phyloP scores from a whole-genome alignment of 2,113 vertebrate genomes.

The Otus sunia region DNA sequence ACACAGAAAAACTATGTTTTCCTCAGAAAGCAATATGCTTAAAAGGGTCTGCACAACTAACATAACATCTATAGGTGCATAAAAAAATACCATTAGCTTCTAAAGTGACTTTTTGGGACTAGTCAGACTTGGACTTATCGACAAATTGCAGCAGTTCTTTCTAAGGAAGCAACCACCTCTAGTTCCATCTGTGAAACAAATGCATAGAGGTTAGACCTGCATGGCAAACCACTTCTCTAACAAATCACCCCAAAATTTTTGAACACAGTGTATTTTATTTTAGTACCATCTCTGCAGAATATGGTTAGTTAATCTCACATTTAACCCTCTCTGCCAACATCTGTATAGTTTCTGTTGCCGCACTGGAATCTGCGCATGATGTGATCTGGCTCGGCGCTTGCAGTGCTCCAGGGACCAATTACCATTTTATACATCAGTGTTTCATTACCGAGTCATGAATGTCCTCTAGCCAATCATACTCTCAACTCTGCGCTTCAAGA shows the following conservation, averaged over 20 bases:
- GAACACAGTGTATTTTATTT: neutral
- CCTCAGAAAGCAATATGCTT: neutral
- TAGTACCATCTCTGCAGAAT: neutral
- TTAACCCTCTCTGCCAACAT: slow-evolving; percentile 30
- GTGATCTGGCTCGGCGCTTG: neutral
- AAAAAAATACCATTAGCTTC: neutral
- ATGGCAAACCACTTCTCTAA: neutral
- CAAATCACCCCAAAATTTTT: neutral
- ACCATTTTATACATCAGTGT: slow-evolving; percentile 67
- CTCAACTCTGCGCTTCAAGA: slow-evolving; percentile 17
- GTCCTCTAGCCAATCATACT: slow-evolving; percentile 58
- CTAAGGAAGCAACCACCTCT: neutral
- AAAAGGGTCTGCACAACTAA: neutral
- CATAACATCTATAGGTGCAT: neutral
- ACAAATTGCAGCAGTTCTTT: neutral
- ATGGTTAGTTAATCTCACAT: neutral
- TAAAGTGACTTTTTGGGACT: neutral
- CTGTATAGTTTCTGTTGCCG: slow-evolving; percentile 6
- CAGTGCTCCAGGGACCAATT: slow-evolving; percentile 7
- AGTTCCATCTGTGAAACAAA: neutral
- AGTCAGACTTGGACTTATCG: neutral
- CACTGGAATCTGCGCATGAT: slow-evolving; percentile 18
- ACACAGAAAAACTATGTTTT: neutral
- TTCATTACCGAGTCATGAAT: slow-evolving; percentile 48
- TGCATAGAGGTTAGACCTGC: neutral